phyloP scores from a whole-genome alignment of 2,888 invertebrate genomes.

The Campoletis raptor region DNA sequence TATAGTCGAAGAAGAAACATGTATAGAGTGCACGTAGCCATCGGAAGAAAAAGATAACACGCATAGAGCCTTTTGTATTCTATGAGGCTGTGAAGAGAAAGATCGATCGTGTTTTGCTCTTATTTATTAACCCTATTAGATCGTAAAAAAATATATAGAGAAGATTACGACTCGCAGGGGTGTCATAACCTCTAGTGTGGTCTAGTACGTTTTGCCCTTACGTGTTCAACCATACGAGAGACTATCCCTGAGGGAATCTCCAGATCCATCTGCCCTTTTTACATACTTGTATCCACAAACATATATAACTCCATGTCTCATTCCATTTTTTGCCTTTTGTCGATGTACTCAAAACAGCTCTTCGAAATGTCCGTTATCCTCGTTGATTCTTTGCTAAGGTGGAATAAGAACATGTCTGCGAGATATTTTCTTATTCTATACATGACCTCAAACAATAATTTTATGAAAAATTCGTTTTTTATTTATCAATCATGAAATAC shows the following conservation, averaged over 20 bases:
- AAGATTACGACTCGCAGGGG: conserved; percentile 68
- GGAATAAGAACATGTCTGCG: conserved; percentile 11
- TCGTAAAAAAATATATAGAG: conserved; percentile 64
- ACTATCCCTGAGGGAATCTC: conserved; percentile 35
- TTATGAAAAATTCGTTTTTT: neutral
- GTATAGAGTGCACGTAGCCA: conserved; percentile 40
- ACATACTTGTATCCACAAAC: conserved; percentile 14
- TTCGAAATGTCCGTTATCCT: neutral
- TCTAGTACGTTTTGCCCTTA: conserved; percentile 42
- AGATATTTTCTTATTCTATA: conserved; percentile 29
- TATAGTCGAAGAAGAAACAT: neutral
- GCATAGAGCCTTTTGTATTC: conserved; percentile 6
- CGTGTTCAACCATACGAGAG: conserved; percentile 49
- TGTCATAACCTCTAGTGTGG: conserved; percentile 62
- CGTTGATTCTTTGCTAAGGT: neutral
- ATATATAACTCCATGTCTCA: conserved; percentile 32
- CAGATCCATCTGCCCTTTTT: neutral
- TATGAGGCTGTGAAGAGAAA: neutral
- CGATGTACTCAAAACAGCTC: no score
- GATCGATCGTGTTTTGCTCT: conserved; percentile 15
- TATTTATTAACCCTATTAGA: conserved; percentile 72
- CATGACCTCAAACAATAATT: neutral
- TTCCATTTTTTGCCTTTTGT: neutral
- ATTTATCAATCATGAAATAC: no score
- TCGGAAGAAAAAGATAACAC: conserved; percentile 33